Evolutionary conservation across 1,140 invertebrate genomes (phyloP), one percentile per base, ranked within the genome.

Genomic region (Xylocopa sonorina): DNA sequence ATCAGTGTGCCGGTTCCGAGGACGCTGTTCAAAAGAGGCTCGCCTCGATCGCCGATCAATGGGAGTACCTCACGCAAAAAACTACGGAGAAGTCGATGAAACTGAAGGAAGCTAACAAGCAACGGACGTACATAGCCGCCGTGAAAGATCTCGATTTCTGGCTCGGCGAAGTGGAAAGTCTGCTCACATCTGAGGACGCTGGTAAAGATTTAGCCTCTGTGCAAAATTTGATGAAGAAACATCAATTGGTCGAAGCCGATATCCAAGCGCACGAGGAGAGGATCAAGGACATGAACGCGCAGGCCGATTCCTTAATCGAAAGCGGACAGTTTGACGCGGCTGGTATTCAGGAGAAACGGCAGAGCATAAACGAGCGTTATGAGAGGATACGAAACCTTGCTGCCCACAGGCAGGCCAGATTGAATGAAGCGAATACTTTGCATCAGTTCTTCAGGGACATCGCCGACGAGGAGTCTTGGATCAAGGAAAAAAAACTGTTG

Each of bases 141-240:
- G 98, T 99, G 46, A 99, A 99, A 92, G 99, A 99, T 94, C 95
- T 99, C 80, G 99, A 99, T 93, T 99, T 99, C 93, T 99, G 99
- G 99, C 95, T 99, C 41, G 99, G 98, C 82, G 99, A 99, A 95
- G 98, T 99, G 60, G 99, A 99, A 91, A 98, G 98, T 93, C 94
- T 99, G 55, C 92, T 99, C 82, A 98, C 98, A 43, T 98, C 97
- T 58, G 99, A 99, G 91, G 99, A 99, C 93, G 97, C 98, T 82
- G 99, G 99, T 62, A 99, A 99, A 92, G 99, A 99, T 94, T 94
- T 99, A 66, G 97, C 98, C 0, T 99, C 98, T 0, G 99, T 99
- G n/a, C 98, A 99, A 93, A 99, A 99, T 93, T 93, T 99, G 50
- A 97, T 99, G 94, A 99, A 99, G 94, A 99, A 99, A 91, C 99